Percentiles rank a stretch among this genome's conserved stretches.
Conservation (phyloP, 2,797 vertebrate genomes). For the Xerus rutilus region DNA sequence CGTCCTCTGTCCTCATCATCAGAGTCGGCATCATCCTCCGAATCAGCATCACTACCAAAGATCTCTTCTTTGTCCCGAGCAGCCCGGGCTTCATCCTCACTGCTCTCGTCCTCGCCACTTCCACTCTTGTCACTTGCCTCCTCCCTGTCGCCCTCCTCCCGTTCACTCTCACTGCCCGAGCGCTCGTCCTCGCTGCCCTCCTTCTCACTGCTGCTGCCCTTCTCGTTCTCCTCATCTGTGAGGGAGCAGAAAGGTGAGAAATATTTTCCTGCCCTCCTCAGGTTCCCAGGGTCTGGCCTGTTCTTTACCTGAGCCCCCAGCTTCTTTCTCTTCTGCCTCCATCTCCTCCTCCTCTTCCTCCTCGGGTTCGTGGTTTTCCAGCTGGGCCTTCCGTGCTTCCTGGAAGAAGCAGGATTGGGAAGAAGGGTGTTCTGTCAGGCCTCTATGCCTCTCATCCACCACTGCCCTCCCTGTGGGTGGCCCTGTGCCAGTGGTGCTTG, state of each 20-base stretch:
- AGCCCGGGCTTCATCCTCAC: constrained; percentile 95
- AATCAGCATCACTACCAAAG: constrained; percentile 83
- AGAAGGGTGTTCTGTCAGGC: background rate
- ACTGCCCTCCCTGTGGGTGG: too few relatives aligned
- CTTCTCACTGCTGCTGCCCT: constrained; percentile 93
- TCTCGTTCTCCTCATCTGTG: constrained; percentile 92
- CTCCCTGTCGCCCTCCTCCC: constrained; percentile 76
- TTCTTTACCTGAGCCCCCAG: constrained; percentile 91
- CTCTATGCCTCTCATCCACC: background rate
- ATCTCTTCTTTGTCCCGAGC: constrained; percentile 91
- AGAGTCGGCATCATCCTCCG: constrained; percentile 82
- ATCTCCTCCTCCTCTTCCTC: constrained; percentile 97
- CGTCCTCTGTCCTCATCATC: constrained; percentile 90
- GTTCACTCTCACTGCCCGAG: constrained; percentile 87
- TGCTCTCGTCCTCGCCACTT: constrained; percentile 88
- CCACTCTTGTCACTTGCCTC: constrained; percentile 84
- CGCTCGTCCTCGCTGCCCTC: constrained; percentile 82
- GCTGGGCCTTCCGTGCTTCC: constrained; percentile 96
- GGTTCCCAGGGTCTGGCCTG: background rate
- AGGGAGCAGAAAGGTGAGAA: background rate
- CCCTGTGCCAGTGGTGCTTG: background rate
- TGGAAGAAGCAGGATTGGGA: constrained; percentile 73
- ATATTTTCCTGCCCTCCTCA: background rate
- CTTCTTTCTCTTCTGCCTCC: constrained; percentile 91
- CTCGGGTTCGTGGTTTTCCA: constrained; percentile 98